Base-by-base conservation (phyloP, 2,113 vertebrate species). In the Anolis carolinensis region DNA sequence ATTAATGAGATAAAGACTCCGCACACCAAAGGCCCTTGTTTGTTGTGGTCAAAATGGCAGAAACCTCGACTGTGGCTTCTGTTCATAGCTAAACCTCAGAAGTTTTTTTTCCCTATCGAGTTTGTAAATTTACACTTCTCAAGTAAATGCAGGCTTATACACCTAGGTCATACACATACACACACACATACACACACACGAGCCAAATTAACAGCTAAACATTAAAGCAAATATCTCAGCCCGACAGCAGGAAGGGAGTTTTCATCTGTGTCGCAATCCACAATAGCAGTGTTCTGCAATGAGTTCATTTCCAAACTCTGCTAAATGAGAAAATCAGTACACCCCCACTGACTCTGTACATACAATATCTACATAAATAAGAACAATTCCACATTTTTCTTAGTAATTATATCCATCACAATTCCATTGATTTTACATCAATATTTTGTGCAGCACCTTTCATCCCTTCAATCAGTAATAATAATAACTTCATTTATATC, bases 201-300 rank as follows among this genome's bases (percentile, higher is more conserved):
- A 52, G 27, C 44, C 18, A 25, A 82, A 70, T 70, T 20, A 71
- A 30, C 7, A 52, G 27, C 39, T 50, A 34, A 34, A 52, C 67
- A 25, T 20, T 52, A 70, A 52, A 7, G 39, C 79, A 68, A 7
- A 82, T 7, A 52, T 71, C 80, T 30, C 23, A 67, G 34, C 80
- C 80, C 70, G 80, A 81, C 70, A 65, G 65, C 80, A 82, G 80
- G 65, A 82, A 82, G 65, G 63, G 39, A 70, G 79, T 82, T 71
- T 70, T 82, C 79, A 30, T 67, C 59, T 81, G 34, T 67, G 30
- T 81, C 79, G 65, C 36, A 11, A 50, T 44, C 80, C 80, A 34
- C 65, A 65, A 65, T 16, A 80, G 59, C 78, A n/a, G 63, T 32
- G 68, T 81, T 25, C 30, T 82, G 27, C 65, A 70, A 52, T 82